Base-by-base conservation (phyloP, 2,797 vertebrate genomes). In the Lagocephalus sceleratus region DNA sequence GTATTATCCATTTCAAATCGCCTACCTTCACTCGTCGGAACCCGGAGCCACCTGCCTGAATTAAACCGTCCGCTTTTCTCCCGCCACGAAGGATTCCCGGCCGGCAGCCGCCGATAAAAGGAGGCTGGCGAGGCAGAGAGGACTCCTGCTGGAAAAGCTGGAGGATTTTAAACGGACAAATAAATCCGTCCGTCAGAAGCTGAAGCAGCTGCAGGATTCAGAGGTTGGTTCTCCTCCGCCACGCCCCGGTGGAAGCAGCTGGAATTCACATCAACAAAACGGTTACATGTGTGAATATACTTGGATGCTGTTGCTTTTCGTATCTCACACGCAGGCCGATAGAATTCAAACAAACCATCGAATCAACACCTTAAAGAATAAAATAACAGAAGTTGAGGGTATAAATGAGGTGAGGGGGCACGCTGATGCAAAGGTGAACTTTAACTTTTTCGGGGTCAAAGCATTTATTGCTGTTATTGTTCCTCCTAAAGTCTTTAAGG, bases 61-160 rank as follows among this genome's bases (percentile, higher is more conserved):
- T 47, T 38, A 12, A 5, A 8, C 20, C 2, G 20, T 2, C 39
- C 35, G 0, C 14, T 8, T 56, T 53, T 59, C n/a, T 16, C 1
- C 75, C 50, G 38, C 5, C 20, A 40, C 59, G 12, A 20, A 87
- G 91, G 83, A 60, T 40, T 87, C 68, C 12, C 78, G 71, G 62
- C 54, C 83, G 69, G 78, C 76, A 62, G 39, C 51, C 35, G 59
- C 50, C 21, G 87, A 78, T 51, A 86, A 89, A 47, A 69, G 50
- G 19, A 68, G 57, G 55, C 73, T 88, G 63, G 59, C 77, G 39
- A 84, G 90, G 55, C 92, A 92, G 71, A 90, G 82, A 46, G 75
- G 84, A 67, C 84, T 93, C 54, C 59, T 94, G 73, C 73, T 90
- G 69, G 89, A 92, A 66, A 91, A 93, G 71, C 61, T 93, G 81